These are phyloP conservation scores for Epizoanthus fatuus DNA, from an alignment of 92 coral and sea anemone genomes.

Conservation along the genomic window DNA sequence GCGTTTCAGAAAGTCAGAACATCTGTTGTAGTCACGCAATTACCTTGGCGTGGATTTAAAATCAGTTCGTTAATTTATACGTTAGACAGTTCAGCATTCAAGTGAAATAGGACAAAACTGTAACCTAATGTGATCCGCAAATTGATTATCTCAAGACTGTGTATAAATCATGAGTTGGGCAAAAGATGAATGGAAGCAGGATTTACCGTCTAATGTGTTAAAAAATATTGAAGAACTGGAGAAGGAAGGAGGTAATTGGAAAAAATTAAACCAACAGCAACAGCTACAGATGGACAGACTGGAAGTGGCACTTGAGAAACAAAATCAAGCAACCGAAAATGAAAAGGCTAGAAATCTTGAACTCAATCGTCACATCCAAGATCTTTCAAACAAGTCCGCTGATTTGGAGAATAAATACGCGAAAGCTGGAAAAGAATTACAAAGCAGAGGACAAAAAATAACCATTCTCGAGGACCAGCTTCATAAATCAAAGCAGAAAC, in stretches of 20 bases:
- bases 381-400: conserved; percentile 52
- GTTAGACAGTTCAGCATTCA: no score
- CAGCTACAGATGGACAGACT: conserved; percentile 78
- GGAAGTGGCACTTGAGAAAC: conserved; percentile 66
- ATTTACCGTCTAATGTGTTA: conserved; percentile 75
- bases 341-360: conserved; percentile 32
- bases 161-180: conserved; percentile 83
- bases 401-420: conserved; percentile 74
- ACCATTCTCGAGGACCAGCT: conserved; percentile 77
- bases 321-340: conserved; percentile 25
- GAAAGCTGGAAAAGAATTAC: conserved; percentile 66
- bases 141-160: not conserved
- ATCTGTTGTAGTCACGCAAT: no score
- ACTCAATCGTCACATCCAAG: conserved; percentile 62
- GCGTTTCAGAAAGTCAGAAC: no score
- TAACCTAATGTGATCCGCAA: not conserved
- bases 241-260: conserved; percentile 75
- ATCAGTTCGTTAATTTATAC: no score
- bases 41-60: no score
- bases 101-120: not conserved
- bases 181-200: conserved; percentile 92
- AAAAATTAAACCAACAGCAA: conserved; percentile 82
- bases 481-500: conserved; percentile 67
- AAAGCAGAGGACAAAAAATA: conserved; percentile 65
- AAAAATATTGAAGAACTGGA: conserved; percentile 79